Base-by-base conservation (phyloP, 2,113 vertebrate genomes). In the Nipponia nippon region DNA sequence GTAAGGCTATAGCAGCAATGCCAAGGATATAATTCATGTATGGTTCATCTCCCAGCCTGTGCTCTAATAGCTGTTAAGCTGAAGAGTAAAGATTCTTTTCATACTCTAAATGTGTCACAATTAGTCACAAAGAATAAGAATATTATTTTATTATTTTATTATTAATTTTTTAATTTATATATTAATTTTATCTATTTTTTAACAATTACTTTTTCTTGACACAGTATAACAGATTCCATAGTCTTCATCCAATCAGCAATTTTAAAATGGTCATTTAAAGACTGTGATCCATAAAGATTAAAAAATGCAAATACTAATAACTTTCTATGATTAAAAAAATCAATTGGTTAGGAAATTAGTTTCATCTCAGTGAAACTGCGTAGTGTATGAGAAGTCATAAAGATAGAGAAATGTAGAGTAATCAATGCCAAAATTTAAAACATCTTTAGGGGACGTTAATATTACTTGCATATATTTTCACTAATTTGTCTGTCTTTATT, bases 401-500 rank as follows among this genome's bases (percentile, higher is more conserved):
- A 86, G n/a, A 72, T 67, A 63, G 7, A 83, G 10, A 90, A 80
- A 76, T 79, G 11, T 23, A n/a, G 46, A 78, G 19, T 22, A 71
- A 84, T 81, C 58, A 29, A 30, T 77, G 67, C 30, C 71, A 92
- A 84, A 71, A 63, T 62, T 79, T 89, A 83, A 79, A 87, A 50
- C 6, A 30, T 49, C 42, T 71, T 76, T 83, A 69, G 49, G 40
- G 61, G 32, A 38, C 49, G 49, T 83, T 80, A 90, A 70, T 81
- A 63, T 61, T 87, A 79, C 96, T 96, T 94, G 53, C 90, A 85
- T 90, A 27, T 26, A 76, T 95, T 94, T 91, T 93, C 42, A 78
- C 21, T 91, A 29, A 73, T 88, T 50, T 87, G 17, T 72, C 63
- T 56, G 22, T 42, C 47, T 89, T 52, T 75, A 76, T 83, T 87